A percentile compares a stretch with the other conserved stretches of the same genome.
Conservation (phyloP, 2,888 invertebrate species). For the Fragum fragum region DNA sequence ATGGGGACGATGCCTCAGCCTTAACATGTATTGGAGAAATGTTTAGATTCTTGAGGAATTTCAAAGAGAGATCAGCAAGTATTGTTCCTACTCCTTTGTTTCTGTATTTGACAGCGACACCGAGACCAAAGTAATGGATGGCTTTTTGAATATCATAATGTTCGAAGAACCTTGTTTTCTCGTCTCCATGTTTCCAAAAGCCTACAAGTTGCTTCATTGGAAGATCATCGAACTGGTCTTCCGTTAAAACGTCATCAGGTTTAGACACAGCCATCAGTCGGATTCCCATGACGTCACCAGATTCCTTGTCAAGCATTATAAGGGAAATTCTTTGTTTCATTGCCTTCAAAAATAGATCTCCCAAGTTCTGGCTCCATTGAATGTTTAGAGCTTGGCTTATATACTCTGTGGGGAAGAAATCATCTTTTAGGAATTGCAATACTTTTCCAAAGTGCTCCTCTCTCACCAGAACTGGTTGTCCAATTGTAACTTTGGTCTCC, state of each 20-base stretch:
- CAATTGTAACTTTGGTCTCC: not conserved
- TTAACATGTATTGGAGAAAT: slow-evolving; percentile 35
- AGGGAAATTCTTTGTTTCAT: slow-evolving; percentile 35
- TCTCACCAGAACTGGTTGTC: slow-evolving; percentile 25
- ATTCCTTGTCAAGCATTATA: slow-evolving; percentile 37
- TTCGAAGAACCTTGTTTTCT: slow-evolving; percentile 30
- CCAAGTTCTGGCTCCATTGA: slow-evolving; percentile 10
- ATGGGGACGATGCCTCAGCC: slow-evolving; percentile 33
- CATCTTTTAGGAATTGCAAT: slow-evolving; percentile 13
- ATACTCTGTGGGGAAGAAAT: slow-evolving; percentile 36
- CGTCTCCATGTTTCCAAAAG: slow-evolving; percentile 13
- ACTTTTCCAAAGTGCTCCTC: slow-evolving; percentile 33
- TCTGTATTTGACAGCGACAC: slow-evolving; percentile 40
- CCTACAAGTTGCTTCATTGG: slow-evolving; percentile 20
- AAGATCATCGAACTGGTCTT: slow-evolving; percentile 23
- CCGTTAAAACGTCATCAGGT: slow-evolving; percentile 11
- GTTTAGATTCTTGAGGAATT: slow-evolving; percentile 25
- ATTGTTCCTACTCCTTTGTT: slow-evolving; percentile 21
- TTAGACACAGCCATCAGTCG: slow-evolving; percentile 16
- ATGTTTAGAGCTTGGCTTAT: slow-evolving; percentile 14
- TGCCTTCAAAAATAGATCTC: slow-evolving; percentile 5
- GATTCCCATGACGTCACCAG: slow-evolving; percentile 46
- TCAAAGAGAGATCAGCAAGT: slow-evolving; percentile 10
- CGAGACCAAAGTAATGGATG: slow-evolving; percentile 40
- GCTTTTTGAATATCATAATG: slow-evolving; percentile 38